Evolutionary conservation across 2,888 invertebrate genomes (phyloP), one percentile per base, ranked within the genome.

Genomic region (Ophonus ardosiacus): DNA sequence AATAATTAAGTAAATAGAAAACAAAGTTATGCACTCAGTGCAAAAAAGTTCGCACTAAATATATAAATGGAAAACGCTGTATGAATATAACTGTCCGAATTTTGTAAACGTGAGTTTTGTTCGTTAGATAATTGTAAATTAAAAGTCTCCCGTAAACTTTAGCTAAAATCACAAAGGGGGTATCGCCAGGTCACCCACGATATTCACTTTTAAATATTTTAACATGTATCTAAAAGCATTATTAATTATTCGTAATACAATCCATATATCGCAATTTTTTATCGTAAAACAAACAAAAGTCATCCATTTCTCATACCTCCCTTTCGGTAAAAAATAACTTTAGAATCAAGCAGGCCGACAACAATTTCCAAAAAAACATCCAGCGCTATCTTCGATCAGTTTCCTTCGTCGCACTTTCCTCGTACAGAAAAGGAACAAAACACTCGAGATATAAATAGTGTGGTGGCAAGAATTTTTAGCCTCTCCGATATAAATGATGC

Each of bases 401-500:
- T 71, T 71, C 68, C 68, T 63, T 18, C 18, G 71, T 74, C 71
- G 68, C 71, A 40, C 68, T 71, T 71, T 71, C 68, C 68, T 15
- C 68, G 15, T 15, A 21, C 17, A 40, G 63, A 74, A 74, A 74
- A 13, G 18, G 17, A 74, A 74, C 78, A 78, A 74, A 74, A 74
- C 80, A 65, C 80, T 24, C 13, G n/a, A 18, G 51, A 68, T 81
- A 81, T 81, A 81, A 81, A 81, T 81, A 61, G 81, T 71, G 71
- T 61, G 71, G 56, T 81, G 81, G 51, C 56, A 56, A 56, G 68
- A 81, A 68, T 81, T 81, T 81, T 68, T 68, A 51, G 15, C 56
- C 71, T 51, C 38, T n/a, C 24, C 31, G 38, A 68, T 81, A 81
- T 81, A 81, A 81, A 81, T 81, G 76, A 78, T 78, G 78, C 24